Percentiles rank a stretch among this genome's conserved stretches.
Conservation (phyloP, 2,797 vertebrate species). For the Tinamus major region DNA sequence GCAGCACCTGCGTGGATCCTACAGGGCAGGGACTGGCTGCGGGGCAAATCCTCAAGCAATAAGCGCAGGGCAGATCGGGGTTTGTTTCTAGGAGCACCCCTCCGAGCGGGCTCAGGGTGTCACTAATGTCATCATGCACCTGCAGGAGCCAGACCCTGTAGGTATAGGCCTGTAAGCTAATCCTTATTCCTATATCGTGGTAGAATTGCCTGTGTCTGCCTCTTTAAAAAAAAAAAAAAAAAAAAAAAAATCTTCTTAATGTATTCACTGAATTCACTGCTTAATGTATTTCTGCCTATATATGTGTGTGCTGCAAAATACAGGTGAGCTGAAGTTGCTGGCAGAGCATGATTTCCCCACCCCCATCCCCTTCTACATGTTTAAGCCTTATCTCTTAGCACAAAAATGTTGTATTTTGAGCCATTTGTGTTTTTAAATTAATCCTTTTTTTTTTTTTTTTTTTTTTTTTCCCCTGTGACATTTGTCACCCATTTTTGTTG, state of each 20-base stretch:
- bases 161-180: background rate
- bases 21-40: rapidly evolving
- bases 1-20: rapidly evolving
- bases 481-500: conserved; percentile 4
- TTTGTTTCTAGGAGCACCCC: background rate
- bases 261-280: background rate
- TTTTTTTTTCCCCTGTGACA: background rate
- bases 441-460: background rate
- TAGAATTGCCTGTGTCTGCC: background rate
- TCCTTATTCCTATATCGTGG: background rate
- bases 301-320: background rate
- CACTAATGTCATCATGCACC: background rate
- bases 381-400: background rate
- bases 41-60: background rate
- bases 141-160: background rate
- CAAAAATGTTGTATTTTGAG: background rate
- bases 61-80: background rate
- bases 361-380: background rate
- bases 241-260: no score
- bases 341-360: no score
- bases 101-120: background rate
- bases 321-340: background rate
- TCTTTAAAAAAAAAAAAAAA: no score
- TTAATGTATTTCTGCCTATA: background rate
- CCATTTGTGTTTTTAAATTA: background rate